Evolutionary conservation across 1,140 invertebrate genomes (phyloP), one percentile per base, ranked within the genome.

Genomic region (Psilanteris sp.): DNA sequence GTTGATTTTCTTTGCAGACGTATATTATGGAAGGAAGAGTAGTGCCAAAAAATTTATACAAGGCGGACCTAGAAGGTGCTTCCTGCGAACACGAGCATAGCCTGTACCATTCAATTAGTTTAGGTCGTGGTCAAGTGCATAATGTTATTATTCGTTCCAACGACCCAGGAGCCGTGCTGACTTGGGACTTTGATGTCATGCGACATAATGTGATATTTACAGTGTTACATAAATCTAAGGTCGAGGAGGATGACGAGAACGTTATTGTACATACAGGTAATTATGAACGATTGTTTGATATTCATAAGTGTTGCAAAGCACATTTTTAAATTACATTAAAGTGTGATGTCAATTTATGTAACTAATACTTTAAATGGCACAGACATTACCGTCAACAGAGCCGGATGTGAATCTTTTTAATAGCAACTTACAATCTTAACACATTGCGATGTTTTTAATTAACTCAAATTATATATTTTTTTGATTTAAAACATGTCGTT

Each of bases 151-250:
- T 98, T 24, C 89, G 91, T 34, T 96, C 96, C 61, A 91, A 93
- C 29, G 95, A 97, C 86, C 92, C 93, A 27, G 95, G 96, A 41
- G 94, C 94, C 83, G 96, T 98, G 44, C 91, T 98, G 7, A 98
- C 96, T 9, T 98, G 97, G 97, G 97, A 98, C 87, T 98, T 98
- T 91, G 97, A 98, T 89, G 95, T 98, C 4, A 91, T 97, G 85
- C 92, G 96, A 34, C 94, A 96, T 79, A 95, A 97, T 84, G 92
- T 97, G 68, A 91, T 93, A 55, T 98, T 97, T 89, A 93, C 93
- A 15, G 93, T 98, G n/a, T 92, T 94, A 15, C 78, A 84, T 44
- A 85, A 87, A 54, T 62, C 79, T 5, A 80, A 77, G 32, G 16
- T 41, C 7, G 72, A 61, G n/a, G 57, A 64, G 4, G 44, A 57